Conservation (phyloP, 2,113 vertebrate species). For the Pituophis catenifer region DNA sequence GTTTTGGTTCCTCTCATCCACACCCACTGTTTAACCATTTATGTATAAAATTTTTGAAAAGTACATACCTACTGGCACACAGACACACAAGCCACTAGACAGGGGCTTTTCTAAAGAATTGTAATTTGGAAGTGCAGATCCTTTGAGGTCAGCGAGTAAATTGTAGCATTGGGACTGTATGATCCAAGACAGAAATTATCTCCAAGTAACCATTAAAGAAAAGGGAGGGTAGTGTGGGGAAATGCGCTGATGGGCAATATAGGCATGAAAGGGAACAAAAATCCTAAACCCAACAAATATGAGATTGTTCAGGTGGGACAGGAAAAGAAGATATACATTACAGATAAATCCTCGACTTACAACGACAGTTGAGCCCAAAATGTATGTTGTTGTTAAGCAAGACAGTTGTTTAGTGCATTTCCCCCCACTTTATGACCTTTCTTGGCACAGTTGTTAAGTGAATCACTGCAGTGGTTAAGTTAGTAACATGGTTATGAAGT, state of each 20-base stretch:
- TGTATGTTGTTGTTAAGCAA: not conserved
- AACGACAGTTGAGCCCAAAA: not conserved
- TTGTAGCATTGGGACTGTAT: conserved; percentile 70
- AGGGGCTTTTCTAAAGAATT: conserved; percentile 76
- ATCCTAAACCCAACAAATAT: conserved; percentile 22
- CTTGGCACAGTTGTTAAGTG: not conserved
- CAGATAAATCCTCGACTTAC: not conserved
- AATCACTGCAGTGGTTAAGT: not conserved
- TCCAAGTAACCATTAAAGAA: conserved; percentile 68
- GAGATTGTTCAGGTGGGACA: conserved; percentile 36
- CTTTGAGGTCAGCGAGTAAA: conserved; percentile 77
- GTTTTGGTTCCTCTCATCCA: conserved; percentile 47
- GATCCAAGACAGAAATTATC: conserved; percentile 77
- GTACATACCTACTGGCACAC: not conserved
- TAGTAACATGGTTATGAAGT: not conserved
- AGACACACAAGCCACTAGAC: conserved; percentile 71
- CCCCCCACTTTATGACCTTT: not conserved
- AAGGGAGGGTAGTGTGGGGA: conserved; percentile 36
- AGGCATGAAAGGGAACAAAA: conserved; percentile 32
- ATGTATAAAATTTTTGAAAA: conserved; percentile 69
- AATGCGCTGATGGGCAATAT: not conserved
- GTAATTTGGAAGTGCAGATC: conserved; percentile 76
- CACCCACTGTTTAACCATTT: conserved; percentile 77
- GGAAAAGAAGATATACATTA: not conserved
- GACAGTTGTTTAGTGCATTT: not conserved